These are phyloP conservation scores for Spermophilus dauricus DNA, from an alignment of 2,113 vertebrate species.

Conservation along the genomic window DNA sequence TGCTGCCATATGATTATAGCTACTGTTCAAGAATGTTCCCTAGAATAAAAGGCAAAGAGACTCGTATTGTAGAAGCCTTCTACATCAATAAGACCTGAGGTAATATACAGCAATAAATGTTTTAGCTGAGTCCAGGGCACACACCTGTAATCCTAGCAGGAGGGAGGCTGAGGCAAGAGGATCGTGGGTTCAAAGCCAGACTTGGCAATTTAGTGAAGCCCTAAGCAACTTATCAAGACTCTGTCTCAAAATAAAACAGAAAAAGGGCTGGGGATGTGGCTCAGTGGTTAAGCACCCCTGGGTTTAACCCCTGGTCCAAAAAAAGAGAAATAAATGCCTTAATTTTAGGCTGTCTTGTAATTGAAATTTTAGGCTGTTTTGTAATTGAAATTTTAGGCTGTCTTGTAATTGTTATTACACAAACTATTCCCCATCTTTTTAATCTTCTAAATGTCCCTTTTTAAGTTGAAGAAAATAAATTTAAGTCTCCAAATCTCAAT, in stretches of 20 bases:
- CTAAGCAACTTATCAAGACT: no score
- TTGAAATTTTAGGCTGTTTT: background rate
- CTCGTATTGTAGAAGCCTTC: background rate
- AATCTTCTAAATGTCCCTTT: background rate
- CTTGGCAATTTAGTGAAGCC: no score
- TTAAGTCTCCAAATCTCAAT: background rate
- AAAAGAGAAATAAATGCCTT: background rate
- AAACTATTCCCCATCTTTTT: background rate
- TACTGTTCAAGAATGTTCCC: background rate
- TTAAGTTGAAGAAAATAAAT: background rate
- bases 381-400: background rate
- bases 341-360: background rate
- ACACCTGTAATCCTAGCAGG: no score
- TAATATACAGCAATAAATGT: background rate
- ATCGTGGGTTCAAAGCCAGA: no score
- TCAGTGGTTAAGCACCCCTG: no score
- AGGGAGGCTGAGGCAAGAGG: no score
- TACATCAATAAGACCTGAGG: background rate
- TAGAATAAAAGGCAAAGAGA: background rate
- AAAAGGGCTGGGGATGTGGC: no score
- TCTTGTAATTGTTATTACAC: background rate
- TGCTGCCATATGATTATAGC: background rate
- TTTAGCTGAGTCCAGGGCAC: no score
- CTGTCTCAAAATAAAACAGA: no score
- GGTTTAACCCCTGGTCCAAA: no score